Evolutionary conservation across 1,140 invertebrate species (phyloP), one percentile per base, ranked within the genome.

Genomic region (Drosophila baimaii): DNA sequence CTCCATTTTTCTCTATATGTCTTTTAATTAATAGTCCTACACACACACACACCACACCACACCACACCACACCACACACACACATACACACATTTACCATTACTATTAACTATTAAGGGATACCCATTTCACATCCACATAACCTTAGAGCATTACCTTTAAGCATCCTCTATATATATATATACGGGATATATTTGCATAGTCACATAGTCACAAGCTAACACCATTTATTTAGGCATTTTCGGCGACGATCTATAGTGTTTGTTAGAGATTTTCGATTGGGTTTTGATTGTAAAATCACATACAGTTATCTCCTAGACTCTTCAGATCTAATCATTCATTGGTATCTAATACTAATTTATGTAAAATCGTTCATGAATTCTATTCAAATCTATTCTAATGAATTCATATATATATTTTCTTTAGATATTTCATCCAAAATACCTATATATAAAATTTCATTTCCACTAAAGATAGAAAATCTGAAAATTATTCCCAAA

Each of bases 1-100:
- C 39, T 37, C 73, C 62, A 81, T 49, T 62, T 66, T 56, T 56
- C 43, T 65, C 31, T 65, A 62, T 64, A 73, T 77, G 46, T 77
- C 43, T 68, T 52, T 76, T 66, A 66, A 77, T 66, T 54, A 76
- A 76, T 68, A 66, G n/a, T 21, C 43, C 29, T 15, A 49, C 39
- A 73, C 41, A 52, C 66, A 52, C 44, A 33, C 58, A 29, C 35
- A 61, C 44, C n/a, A n/a, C n/a, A n/a, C n/a, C n/a, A n/a, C n/a
- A 31, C 23, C 12, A 55, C 51, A 47, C 51, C 51, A 31, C 13
- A 19, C 47, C 46, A 41, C 57, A 46, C 27, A 29, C 49, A 46
- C 55, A 39, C 55, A 70, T 51, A 41, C 29, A 62, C 37, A 57
- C 51, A 57, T 37, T 43, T 56, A 46, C 25, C 46, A 43, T 54